Conservation (phyloP, 2,888 invertebrate genomes). For the Chymomyza caudatula region DNA sequence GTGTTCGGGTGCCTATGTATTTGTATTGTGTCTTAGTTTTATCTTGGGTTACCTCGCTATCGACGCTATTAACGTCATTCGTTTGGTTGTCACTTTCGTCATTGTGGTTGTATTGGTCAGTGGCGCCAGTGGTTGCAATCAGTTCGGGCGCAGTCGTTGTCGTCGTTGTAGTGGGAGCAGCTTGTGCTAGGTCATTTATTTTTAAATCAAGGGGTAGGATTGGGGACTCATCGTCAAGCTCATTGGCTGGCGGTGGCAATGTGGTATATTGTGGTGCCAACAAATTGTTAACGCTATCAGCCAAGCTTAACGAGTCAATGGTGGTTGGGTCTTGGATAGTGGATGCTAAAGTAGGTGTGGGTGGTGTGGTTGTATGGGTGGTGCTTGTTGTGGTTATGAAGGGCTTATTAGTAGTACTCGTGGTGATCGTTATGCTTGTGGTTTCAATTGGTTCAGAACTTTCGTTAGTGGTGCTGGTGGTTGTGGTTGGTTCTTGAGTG, state of each 20-base stretch:
- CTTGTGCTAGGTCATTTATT: constrained; percentile 25
- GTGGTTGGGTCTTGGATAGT: constrained; percentile 34
- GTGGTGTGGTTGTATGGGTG: constrained; percentile 52
- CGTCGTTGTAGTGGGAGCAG: constrained; percentile 42
- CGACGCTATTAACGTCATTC: constrained; percentile 27
- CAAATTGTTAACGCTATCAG: constrained; percentile 36
- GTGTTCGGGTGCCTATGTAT: constrained; percentile 51
- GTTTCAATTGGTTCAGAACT: constrained; percentile 73
- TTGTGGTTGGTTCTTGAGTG: constrained; percentile 37
- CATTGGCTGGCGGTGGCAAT: constrained; percentile 22
- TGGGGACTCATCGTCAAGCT: constrained; percentile 24
- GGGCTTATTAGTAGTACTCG: constrained; percentile 48
- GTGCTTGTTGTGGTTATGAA: constrained; percentile 43
- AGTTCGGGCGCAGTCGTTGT: constrained; percentile 24
- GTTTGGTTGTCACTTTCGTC: constrained; percentile 39
- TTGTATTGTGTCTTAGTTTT: constrained; percentile 56
- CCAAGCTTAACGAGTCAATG: constrained; percentile 28
- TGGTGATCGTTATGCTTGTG: constrained; percentile 39
- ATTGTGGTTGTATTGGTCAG: constrained; percentile 40
- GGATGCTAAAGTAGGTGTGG: constrained; percentile 46
- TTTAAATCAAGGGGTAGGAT: constrained; percentile 21
- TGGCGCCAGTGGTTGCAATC: constrained; percentile 34
- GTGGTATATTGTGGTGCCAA: constrained; percentile 32
- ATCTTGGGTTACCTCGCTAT: constrained; percentile 65
- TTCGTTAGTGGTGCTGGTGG: constrained; percentile 51